Evolutionary conservation across 2,113 vertebrate genomes (phyloP).

Genomic region (Nothobranchius kuhntae): DNA sequence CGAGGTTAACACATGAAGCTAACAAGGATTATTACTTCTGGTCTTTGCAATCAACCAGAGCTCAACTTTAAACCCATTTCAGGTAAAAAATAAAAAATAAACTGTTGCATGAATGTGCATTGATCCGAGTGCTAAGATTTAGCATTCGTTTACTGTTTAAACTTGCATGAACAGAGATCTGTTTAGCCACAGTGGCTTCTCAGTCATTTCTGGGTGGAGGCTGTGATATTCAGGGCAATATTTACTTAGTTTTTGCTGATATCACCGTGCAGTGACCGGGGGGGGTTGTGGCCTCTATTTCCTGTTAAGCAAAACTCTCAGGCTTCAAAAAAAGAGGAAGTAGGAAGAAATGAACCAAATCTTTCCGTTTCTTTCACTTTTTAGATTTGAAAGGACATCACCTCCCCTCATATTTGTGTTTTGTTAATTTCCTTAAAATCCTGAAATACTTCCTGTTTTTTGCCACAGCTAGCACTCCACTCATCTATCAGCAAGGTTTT

Average conservation of each 20-base stretch:
- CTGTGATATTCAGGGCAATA: constrained; percentile 1
- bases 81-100: no score
- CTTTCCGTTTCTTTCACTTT: constrained; percentile 23
- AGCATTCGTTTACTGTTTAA: constrained; percentile 2
- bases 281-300: constrained; percentile 34
- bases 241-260: constrained; percentile 44
- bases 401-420: background rate
- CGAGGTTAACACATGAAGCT: no score
- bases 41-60: no score
- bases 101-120: no score
- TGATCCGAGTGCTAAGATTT: no score
- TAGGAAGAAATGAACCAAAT: constrained; percentile 37
- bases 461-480: background rate
- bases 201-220: constrained; percentile 18
- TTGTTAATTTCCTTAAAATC: background rate
- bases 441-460: background rate
- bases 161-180: background rate
- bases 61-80: no score
- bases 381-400: background rate
- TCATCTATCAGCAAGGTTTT: background rate
- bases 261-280: constrained; percentile 25
- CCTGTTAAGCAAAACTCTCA: constrained; percentile 37
- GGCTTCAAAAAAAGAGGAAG: constrained; percentile 47
- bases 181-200: background rate
- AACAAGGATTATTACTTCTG: no score